A percentile compares a stretch with the other conserved stretches of the same genome.
Evolutionary conservation across 2,113 vertebrate species (phyloP).

Genomic region (Lepus americanus): DNA sequence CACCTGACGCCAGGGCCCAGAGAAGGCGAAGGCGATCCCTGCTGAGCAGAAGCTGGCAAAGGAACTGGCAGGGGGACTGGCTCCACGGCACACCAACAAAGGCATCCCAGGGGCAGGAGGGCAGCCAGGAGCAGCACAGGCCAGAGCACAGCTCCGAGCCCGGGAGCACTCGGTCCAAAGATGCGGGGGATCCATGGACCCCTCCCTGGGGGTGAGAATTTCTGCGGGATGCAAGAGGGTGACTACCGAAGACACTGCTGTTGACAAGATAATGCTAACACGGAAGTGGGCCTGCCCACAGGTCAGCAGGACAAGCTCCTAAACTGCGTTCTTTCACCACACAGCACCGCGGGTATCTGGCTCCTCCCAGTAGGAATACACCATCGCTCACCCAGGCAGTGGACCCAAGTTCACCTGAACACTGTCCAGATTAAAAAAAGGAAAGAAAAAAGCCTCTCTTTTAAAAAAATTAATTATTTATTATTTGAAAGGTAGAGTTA

Average conservation of each 20-base stretch:
- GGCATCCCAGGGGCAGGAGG: background rate
- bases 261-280: rapidly evolving
- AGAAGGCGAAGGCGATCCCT: background rate
- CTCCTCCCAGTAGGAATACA: background rate
- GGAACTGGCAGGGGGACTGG: background rate
- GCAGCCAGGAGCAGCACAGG: background rate
- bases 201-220: background rate
- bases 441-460: no score
- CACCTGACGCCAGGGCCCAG: background rate
- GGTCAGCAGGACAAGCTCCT: background rate
- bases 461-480: no score
- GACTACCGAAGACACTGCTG: rapidly evolving
- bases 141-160: background rate
- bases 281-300: rapidly evolving
- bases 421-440: no score
- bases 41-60: background rate
- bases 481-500: no score
- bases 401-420: background rate
- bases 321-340: background rate
- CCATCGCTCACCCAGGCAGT: rapidly evolving
- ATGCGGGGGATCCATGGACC: rapidly evolving
- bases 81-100: background rate
- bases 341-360: rapidly evolving
- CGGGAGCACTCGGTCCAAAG: background rate
- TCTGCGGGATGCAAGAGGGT: background rate